phyloP scores from a whole-genome alignment of 2,113 vertebrate genomes.

The Lota lota region DNA sequence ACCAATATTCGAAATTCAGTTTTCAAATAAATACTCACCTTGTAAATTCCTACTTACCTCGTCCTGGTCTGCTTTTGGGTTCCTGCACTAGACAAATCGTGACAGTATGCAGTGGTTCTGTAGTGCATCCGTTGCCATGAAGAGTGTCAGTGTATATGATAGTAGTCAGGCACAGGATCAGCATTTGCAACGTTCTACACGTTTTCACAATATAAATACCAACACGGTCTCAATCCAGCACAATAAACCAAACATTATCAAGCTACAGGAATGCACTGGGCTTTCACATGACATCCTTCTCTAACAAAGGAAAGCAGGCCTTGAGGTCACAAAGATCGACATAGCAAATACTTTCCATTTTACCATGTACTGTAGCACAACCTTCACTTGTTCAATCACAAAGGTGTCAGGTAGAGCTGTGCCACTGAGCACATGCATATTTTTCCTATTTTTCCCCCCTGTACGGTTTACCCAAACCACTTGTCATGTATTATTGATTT shows the following conservation, averaged over 20 bases:
- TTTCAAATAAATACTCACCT: too few relatives aligned
- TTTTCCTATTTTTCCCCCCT: slow-evolving; percentile 1
- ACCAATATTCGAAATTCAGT: too few relatives aligned
- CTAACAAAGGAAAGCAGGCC: neutral
- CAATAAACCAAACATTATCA: slow-evolving; percentile 39
- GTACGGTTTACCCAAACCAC: slow-evolving; percentile 23
- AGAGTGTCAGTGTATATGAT: slow-evolving; percentile 57
- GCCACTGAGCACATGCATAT: slow-evolving; percentile 21
- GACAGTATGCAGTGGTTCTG: slow-evolving; percentile 39
- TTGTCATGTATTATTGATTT: neutral
- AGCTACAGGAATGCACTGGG: slow-evolving; percentile 66
- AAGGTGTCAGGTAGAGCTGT: slow-evolving; percentile 26
- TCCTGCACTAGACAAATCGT: too few relatives aligned
- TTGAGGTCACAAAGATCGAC: slow-evolving; percentile 16
- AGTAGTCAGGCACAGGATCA: slow-evolving; percentile 70
- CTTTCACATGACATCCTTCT: slow-evolving; percentile 28
- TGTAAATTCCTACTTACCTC: slow-evolving; percentile 35
- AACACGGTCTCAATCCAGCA: slow-evolving; percentile 60
- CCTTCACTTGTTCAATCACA: slow-evolving; percentile 26
- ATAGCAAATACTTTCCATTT: slow-evolving; percentile 21
- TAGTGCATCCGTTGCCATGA: slow-evolving; percentile 53
- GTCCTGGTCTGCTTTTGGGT: too few relatives aligned
- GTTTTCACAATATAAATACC: slow-evolving; percentile 56
- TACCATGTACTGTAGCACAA: slow-evolving; percentile 16
- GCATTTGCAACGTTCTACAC: slow-evolving; percentile 65